These are phyloP conservation scores for Pterocles orientalis DNA, from an alignment of 2,113 vertebrate genomes.

Conservation along the genomic window DNA sequence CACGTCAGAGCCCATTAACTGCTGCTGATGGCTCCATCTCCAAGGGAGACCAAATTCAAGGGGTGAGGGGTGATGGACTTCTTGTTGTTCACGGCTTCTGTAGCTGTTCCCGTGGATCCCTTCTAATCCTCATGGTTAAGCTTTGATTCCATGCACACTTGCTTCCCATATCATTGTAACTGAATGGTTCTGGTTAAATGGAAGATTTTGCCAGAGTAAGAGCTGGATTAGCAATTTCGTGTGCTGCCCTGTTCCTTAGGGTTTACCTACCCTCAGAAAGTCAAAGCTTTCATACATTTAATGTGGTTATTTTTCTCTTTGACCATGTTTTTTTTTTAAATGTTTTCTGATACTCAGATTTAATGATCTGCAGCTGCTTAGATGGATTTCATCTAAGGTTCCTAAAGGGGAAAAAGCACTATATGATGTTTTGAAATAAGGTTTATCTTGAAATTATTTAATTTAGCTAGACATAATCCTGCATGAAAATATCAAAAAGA, in stretches of 20 bases:
- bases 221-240: background rate
- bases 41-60: background rate
- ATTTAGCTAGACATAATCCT: background rate
- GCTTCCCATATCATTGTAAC: background rate
- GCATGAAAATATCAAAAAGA: background rate
- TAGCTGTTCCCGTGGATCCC: background rate
- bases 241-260: background rate
- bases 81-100: background rate
- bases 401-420: background rate
- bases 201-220: background rate
- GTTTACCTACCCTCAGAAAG: background rate
- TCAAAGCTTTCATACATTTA: background rate
- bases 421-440: background rate
- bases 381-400: background rate
- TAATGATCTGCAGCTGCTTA: background rate
- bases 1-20: fast-evolving
- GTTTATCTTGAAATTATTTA: background rate
- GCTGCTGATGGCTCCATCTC: background rate
- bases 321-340: background rate
- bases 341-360: background rate
- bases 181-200: background rate
- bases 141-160: background rate
- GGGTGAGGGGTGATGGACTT: background rate
- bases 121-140: background rate
- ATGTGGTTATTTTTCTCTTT: background rate